Evolutionary conservation across 2,888 invertebrate species (phyloP).

Genomic region (Nephrotoma appendiculata): DNA sequence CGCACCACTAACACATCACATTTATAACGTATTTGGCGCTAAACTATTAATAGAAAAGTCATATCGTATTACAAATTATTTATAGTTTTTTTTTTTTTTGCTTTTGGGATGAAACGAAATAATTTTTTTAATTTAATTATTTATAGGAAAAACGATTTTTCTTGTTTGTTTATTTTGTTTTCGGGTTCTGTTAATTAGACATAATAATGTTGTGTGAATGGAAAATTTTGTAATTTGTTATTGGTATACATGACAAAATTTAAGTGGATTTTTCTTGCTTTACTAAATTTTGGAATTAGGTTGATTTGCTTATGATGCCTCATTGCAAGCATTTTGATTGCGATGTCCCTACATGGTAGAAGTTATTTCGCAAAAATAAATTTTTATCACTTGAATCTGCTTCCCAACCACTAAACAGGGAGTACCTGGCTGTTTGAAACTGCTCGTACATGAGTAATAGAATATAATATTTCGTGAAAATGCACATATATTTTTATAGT

Average conservation of each 20-base stretch:
- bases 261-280: neutral
- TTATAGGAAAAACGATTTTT: neutral
- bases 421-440: no score
- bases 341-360: no score
- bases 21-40: neutral
- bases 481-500: no score
- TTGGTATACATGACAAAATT: neutral
- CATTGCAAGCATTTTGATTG: no score
- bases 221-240: neutral
- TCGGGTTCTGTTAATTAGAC: neutral
- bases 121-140: neutral
- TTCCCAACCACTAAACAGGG: no score
- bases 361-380: no score
- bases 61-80: neutral
- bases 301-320: no score
- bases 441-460: no score
- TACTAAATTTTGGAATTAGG: no score
- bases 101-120: neutral
- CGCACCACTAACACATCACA: neutral
- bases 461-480: no score
- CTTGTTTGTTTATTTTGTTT: neutral
- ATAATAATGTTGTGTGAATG: neutral
- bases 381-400: no score
- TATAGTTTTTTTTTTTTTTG: neutral
- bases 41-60: neutral